These are phyloP conservation scores for Frankliniella intonsa DNA, from an alignment of 2,888 invertebrate genomes.

Conservation along the genomic window DNA sequence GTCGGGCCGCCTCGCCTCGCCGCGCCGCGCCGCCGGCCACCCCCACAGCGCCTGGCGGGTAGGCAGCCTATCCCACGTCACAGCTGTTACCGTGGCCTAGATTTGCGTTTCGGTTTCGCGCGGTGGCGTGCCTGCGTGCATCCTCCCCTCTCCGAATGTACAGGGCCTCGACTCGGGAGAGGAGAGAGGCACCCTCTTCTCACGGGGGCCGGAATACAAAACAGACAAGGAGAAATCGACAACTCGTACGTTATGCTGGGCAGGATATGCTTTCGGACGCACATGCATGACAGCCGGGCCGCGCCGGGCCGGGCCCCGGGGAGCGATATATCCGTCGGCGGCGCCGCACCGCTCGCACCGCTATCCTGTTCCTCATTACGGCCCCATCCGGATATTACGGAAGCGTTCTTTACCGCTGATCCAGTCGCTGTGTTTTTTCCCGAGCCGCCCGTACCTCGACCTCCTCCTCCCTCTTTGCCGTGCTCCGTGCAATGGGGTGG, in stretches of 20 bases:
- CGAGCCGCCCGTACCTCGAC: no score
- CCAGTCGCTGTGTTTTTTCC: neutral
- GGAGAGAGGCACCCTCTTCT: no score
- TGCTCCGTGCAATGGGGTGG: neutral
- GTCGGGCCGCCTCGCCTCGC: no score
- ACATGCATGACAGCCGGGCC: neutral
- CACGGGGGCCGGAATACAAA: neutral
- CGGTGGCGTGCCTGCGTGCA: no score
- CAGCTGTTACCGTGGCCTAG: no score
- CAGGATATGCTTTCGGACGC: neutral
- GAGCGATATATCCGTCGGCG: conserved; percentile 6
- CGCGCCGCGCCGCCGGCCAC: no score
- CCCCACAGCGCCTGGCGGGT: no score
- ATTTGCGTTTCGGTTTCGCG: no score
- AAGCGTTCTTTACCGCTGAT: neutral
- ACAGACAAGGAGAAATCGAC: neutral
- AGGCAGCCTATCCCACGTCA: no score
- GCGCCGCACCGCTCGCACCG: neutral
- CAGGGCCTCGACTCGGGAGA: no score
- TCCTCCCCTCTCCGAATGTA: no score
- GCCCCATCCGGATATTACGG: neutral
- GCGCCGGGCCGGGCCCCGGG: neutral
- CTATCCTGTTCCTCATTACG: neutral
- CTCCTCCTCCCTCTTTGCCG: no score
- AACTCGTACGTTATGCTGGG: neutral